Conservation (phyloP, 2,888 invertebrate species). For the Leucoma salicis region DNA sequence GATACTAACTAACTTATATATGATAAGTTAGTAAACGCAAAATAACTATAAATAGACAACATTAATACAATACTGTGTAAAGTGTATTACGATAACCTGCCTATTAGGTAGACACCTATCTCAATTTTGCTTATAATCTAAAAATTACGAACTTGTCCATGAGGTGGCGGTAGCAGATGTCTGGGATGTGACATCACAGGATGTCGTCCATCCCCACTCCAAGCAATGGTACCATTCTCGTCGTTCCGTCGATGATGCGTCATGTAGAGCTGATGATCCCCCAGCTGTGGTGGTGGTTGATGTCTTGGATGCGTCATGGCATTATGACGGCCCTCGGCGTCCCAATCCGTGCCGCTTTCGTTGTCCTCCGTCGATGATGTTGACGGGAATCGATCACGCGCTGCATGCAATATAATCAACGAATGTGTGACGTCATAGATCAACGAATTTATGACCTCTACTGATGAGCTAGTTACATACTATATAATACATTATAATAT, state of each 20-base stretch:
- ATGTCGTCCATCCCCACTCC: slow-evolving; percentile 11
- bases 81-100: too few relatives aligned
- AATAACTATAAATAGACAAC: too few relatives aligned
- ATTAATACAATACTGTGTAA: too few relatives aligned
- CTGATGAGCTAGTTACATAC: too few relatives aligned
- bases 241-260: slow-evolving; percentile 20
- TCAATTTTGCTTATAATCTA: too few relatives aligned
- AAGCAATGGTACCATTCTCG: slow-evolving; percentile 1
- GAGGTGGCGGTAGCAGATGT: slow-evolving; percentile 7
- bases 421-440: too few relatives aligned
- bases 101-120: too few relatives aligned
- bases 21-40: too few relatives aligned
- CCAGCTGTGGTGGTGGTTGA: slow-evolving; percentile 27
- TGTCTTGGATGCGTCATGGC: slow-evolving; percentile 23
- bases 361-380: slow-evolving; percentile 86
- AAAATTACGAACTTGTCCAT: slow-evolving; percentile 1
- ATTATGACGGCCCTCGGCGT: slow-evolving; percentile 51
- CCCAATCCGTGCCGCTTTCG: slow-evolving; percentile 82
- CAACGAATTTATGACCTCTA: too few relatives aligned
- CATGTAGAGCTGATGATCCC: slow-evolving; percentile 17
- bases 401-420: too few relatives aligned
- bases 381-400: slow-evolving; percentile 86
- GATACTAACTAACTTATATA: too few relatives aligned
- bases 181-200: slow-evolving; percentile 10
- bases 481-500: too few relatives aligned